A percentile compares a stretch with the other conserved stretches of the same genome.
Evolutionary conservation across 2,113 vertebrate genomes (phyloP).

Genomic region (Lycaon pictus): DNA sequence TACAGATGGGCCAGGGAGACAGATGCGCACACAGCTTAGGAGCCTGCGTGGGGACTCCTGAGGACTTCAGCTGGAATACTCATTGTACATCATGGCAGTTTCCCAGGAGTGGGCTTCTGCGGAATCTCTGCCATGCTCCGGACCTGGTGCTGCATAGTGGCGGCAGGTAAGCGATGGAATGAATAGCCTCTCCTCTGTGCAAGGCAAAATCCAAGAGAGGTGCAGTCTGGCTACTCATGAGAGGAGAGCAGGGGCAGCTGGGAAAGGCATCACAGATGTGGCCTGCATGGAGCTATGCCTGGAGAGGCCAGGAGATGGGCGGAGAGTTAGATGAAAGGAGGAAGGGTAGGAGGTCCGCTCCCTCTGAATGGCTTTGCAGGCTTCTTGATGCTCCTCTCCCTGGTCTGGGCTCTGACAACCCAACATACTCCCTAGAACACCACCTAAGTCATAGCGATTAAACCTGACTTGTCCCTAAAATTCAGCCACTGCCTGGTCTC

Average conservation of each 20-base stretch:
- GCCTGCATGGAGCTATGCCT: neutral
- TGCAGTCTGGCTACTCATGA: neutral
- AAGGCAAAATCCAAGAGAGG: neutral
- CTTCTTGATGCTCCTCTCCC: neutral
- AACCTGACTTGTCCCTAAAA: neutral
- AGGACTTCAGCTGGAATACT: neutral
- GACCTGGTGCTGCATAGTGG: neutral
- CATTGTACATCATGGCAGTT: rapidly evolving
- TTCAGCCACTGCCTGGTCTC: neutral
- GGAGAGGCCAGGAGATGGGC: neutral
- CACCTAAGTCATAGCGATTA: neutral
- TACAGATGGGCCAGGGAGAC: neutral
- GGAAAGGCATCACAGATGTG: neutral
- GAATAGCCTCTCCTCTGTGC: too few species aligned
- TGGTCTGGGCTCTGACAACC: neutral
- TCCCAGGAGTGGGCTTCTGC: neutral
- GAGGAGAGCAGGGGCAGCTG: neutral
- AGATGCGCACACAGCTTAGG: neutral
- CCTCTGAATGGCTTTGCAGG: neutral
- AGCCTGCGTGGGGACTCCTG: neutral
- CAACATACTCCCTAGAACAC: neutral
- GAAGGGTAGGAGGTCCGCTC: rapidly evolving
- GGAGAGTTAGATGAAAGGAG: neutral
- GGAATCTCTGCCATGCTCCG: neutral
- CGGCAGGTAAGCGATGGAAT: neutral